Conservation (phyloP, 2,113 vertebrate genomes). For the Leucopternis melanops region DNA sequence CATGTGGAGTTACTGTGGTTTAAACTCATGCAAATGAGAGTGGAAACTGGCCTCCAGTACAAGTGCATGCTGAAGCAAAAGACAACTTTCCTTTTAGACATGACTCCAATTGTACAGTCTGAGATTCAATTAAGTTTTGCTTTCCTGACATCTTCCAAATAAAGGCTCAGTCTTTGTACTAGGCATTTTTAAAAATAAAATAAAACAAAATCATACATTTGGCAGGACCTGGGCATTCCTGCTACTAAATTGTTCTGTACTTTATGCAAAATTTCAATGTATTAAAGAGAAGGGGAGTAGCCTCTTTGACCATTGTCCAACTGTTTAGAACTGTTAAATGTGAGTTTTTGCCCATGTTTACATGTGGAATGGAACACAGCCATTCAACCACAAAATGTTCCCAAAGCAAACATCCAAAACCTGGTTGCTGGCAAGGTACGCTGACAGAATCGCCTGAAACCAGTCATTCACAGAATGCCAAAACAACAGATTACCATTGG, state of each 20-base stretch:
- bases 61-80: not conserved
- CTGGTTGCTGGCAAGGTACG: constrained; percentile 50
- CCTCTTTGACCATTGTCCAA: constrained; percentile 52
- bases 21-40: not conserved
- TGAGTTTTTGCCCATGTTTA: constrained; percentile 56
- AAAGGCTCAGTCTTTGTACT: constrained; percentile 15
- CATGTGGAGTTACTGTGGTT: not conserved
- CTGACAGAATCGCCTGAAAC: not conserved
- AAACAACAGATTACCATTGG: constrained; percentile 2
- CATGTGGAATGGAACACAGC: constrained; percentile 61
- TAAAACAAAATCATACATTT: constrained; percentile 29
- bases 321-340: constrained; percentile 59
- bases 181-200: constrained; percentile 37
- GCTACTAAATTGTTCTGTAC: not conserved
- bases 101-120: not conserved
- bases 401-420: constrained; percentile 68
- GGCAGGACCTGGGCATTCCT: constrained; percentile 7
- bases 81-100: constrained; percentile 23
- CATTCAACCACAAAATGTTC: constrained; percentile 58
- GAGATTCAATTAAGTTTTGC: constrained; percentile 2
- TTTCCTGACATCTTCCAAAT: not conserved
- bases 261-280: constrained; percentile 2
- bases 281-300: not conserved
- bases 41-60: constrained; percentile 40
- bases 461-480: constrained; percentile 32